A percentile compares a stretch with the other conserved stretches of the same genome.
These are phyloP conservation scores for Epinephelus coioides DNA, from an alignment of 2,797 vertebrate genomes.

Conservation along the genomic window DNA sequence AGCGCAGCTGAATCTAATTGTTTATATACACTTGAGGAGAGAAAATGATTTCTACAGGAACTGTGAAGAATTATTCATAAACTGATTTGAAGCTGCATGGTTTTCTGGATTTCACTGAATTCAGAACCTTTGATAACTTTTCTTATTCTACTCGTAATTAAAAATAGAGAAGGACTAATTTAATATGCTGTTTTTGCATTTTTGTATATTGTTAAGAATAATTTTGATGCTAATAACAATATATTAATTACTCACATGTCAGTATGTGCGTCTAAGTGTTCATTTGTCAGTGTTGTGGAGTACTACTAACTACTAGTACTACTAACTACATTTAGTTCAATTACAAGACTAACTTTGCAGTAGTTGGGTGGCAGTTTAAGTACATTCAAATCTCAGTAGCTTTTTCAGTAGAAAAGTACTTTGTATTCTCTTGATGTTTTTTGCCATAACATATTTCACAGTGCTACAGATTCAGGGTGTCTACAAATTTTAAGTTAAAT, in stretches of 20 bases:
- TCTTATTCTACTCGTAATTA: constrained; percentile 19
- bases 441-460: too few species aligned
- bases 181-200: neutral
- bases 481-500: too few species aligned
- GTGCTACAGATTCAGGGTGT: too few species aligned
- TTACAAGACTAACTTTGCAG: too few species aligned
- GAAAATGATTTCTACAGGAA: constrained; percentile 29
- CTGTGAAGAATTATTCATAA: constrained; percentile 42
- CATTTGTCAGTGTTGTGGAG: too few species aligned
- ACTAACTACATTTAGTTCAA: too few species aligned
- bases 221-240: neutral
- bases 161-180: constrained; percentile 14
- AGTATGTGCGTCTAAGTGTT: neutral
- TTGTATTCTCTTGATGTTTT: too few species aligned
- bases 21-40: neutral
- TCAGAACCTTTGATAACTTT: neutral
- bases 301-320: too few species aligned
- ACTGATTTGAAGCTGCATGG: constrained; percentile 2
- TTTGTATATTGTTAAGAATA: constrained; percentile 6
- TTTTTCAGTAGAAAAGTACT: too few species aligned
- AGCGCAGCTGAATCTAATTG: constrained; percentile 5
- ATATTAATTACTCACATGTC: too few species aligned
- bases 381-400: too few species aligned
- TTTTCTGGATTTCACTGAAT: constrained; percentile 20
- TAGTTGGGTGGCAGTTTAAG: too few species aligned